Evolutionary conservation across 2,888 invertebrate genomes (phyloP).

Genomic region (Cheilosia soror): DNA sequence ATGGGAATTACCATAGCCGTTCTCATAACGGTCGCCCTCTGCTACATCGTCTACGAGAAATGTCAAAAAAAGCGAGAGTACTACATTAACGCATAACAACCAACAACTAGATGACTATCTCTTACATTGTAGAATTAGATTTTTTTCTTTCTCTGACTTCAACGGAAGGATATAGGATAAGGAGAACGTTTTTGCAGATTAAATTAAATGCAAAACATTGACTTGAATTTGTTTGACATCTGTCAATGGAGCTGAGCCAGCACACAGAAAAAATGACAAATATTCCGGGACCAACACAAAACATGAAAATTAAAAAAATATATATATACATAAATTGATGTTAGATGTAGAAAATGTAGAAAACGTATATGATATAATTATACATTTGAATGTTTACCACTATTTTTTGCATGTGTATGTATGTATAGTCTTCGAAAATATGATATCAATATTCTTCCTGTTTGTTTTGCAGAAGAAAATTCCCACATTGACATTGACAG

Average conservation of each 20-base stretch:
- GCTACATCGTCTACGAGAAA: constrained; percentile 92
- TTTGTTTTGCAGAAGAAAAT: neutral
- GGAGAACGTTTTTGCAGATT: constrained; percentile 31
- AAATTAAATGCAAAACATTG: constrained; percentile 21
- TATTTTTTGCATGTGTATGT: constrained; percentile 36
- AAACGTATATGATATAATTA: constrained; percentile 59
- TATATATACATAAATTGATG: constrained; percentile 52
- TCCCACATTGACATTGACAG: constrained; percentile 27
- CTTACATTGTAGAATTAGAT: constrained; percentile 48
- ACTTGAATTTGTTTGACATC: constrained; percentile 6
- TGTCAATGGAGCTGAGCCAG: constrained; percentile 15
- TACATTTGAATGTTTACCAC: constrained; percentile 59
- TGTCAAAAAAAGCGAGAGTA: constrained; percentile 88
- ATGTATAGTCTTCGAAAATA: neutral
- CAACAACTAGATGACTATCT: constrained; percentile 41
- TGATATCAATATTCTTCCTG: neutral
- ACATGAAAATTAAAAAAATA: constrained; percentile 9
- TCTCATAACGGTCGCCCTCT: constrained; percentile 91
- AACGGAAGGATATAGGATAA: constrained; percentile 48
- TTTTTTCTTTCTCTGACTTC: constrained; percentile 62
- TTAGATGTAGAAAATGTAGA: constrained; percentile 44
- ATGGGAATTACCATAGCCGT: constrained; percentile 93
- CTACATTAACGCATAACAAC: constrained; percentile 87
- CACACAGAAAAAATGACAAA: constrained; percentile 26
- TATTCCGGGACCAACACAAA: constrained; percentile 63